Conservation (phyloP, 2,888 invertebrate species). For the Drosophila greeni region DNA sequence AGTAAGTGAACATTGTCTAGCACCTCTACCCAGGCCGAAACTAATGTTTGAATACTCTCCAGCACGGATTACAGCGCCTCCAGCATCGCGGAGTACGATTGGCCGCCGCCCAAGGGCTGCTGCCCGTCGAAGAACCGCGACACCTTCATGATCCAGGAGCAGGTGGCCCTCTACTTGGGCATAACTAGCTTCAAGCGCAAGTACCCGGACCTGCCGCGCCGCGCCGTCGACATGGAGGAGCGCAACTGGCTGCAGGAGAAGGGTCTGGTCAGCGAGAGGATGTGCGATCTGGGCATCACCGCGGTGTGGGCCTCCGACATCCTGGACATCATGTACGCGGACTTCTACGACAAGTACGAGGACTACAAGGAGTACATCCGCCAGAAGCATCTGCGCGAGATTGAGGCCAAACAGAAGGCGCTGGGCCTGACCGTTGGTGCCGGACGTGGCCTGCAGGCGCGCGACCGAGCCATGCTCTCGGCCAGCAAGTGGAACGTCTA, state of each 20-base stretch:
- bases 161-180: constrained; percentile 95
- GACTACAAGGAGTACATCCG: constrained; percentile 85
- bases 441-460: constrained; percentile 81
- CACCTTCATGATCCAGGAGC: constrained; percentile 97
- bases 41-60: not conserved
- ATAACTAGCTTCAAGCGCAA: constrained; percentile 98
- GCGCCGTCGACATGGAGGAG: constrained; percentile 94
- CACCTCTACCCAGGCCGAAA: not conserved
- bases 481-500: constrained; percentile 93
- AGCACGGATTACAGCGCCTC: constrained; percentile 87
- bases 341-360: constrained; percentile 96
- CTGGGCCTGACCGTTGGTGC: constrained; percentile 76
- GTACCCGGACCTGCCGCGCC: constrained; percentile 91
- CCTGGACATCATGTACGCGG: constrained; percentile 95
- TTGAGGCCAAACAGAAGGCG: constrained; percentile 84
- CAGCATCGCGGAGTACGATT: constrained; percentile 95
- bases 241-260: constrained; percentile 91
- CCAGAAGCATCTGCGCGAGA: constrained; percentile 83
- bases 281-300: constrained; percentile 95
- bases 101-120: constrained; percentile 84
- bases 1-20: constrained; percentile 69
- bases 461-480: constrained; percentile 89
- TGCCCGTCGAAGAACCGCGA: constrained; percentile 82
- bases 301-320: constrained; percentile 95
- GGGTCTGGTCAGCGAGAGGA: constrained; percentile 91